A percentile compares a stretch with the other conserved stretches of the same genome.
Conservation (phyloP, 2,888 invertebrate species). For the Nezara viridula region DNA sequence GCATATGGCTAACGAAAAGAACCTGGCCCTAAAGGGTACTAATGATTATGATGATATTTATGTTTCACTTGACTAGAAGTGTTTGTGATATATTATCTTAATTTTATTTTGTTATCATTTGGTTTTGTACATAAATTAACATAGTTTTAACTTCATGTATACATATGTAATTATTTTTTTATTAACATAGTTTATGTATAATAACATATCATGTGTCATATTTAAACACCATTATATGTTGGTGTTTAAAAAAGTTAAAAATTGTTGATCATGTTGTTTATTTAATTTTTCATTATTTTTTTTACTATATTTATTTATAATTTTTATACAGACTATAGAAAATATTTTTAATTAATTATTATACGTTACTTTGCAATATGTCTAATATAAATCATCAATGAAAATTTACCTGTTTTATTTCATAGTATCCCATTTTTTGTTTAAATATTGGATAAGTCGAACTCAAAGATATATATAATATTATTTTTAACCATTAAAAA, state of each 20-base stretch:
- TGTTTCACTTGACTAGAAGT: constrained; percentile 16
- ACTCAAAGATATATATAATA: neutral
- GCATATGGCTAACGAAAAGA: constrained; percentile 63
- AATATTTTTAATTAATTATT: neutral
- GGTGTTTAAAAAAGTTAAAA: neutral
- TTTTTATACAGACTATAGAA: neutral
- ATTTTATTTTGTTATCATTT: neutral
- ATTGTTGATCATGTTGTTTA: constrained; percentile 1
- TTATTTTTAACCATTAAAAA: neutral
- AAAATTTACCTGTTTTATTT: neutral
- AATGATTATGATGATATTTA: constrained; percentile 44
- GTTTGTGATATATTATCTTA: constrained; percentile 21
- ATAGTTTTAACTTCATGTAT: constrained; percentile 44
- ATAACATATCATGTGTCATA: neutral
- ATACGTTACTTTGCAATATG: neutral
- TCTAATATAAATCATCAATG: neutral
- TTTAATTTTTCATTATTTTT: neutral
- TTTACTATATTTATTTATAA: neutral
- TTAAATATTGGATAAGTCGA: neutral
- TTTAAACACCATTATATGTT: neutral
- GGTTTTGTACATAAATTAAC: constrained; percentile 15
- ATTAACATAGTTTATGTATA: constrained; percentile 14
- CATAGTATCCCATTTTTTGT: neutral
- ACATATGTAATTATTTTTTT: neutral
- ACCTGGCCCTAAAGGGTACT: constrained; percentile 11